A percentile compares a stretch with the other conserved stretches of the same genome.
phyloP scores from a whole-genome alignment of 1,140 invertebrate species.

The Bombus cullumanus region DNA sequence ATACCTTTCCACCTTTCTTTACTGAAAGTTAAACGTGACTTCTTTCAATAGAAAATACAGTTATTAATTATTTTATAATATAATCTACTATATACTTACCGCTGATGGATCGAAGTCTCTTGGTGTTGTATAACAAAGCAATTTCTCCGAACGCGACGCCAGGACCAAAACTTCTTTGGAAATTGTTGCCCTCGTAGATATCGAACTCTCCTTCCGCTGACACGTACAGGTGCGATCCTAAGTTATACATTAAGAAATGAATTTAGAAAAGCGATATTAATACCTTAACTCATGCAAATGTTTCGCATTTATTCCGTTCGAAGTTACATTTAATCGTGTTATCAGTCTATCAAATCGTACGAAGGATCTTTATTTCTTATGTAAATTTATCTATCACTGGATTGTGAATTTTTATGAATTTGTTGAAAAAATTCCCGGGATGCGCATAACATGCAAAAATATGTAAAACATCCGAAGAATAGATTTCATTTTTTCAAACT shows the following conservation, averaged over 20 bases:
- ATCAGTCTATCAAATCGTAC: too few species aligned
- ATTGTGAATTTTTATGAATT: too few species aligned
- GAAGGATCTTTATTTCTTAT: too few species aligned
- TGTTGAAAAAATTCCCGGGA: too few species aligned
- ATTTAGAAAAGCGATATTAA: background rate
- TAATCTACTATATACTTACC: slow-evolving; percentile 81
- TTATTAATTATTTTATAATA: background rate
- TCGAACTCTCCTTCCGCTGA: slow-evolving; percentile 93
- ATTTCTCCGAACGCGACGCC: slow-evolving; percentile 97
- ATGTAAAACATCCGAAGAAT: too few species aligned
- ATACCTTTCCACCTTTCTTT: slow-evolving; percentile 91
- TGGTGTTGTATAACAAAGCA: slow-evolving; percentile 96
- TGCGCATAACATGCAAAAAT: too few species aligned
- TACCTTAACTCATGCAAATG: too few species aligned
- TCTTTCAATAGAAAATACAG: background rate
- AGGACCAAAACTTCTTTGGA: slow-evolving; percentile 90
- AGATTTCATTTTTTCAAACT: too few species aligned
- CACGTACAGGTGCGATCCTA: slow-evolving; percentile 90
- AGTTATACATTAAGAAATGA: background rate
- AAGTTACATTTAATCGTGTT: too few species aligned
- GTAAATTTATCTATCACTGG: too few species aligned
- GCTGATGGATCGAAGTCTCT: slow-evolving; percentile 92
- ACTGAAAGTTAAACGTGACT: slow-evolving; percentile 82
- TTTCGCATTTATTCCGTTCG: too few species aligned
- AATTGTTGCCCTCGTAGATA: slow-evolving; percentile 89